A percentile compares a stretch with the other conserved stretches of the same genome.
These are phyloP conservation scores for Nymphalis polychloros DNA, from an alignment of 2,888 invertebrate genomes.

Conservation along the genomic window DNA sequence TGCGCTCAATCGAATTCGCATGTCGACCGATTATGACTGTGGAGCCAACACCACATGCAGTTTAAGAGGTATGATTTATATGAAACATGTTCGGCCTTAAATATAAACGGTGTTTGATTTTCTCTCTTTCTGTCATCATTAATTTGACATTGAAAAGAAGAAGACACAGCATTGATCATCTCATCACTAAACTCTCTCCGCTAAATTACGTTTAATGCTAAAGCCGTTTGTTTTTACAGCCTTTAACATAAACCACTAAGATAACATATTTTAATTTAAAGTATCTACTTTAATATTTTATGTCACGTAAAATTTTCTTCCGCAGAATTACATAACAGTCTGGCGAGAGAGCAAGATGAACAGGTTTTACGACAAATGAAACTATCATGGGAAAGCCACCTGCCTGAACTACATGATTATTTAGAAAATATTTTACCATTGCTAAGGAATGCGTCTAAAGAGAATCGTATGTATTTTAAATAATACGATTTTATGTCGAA, in stretches of 20 bases:
- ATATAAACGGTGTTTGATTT: no score
- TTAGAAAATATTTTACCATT: conserved; percentile 70
- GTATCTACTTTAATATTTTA: conserved; percentile 1
- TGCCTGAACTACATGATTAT: conserved; percentile 67
- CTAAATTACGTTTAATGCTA: no score
- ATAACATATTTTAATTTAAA: neutral
- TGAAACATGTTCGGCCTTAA: neutral
- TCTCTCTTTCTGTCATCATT: no score
- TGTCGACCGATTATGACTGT: conserved; percentile 71
- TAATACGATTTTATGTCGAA: no score
- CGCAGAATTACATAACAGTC: conserved; percentile 66
- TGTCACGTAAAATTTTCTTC: conserved; percentile 28
- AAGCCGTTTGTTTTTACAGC: no score
- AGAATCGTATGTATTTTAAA: conserved; percentile 60
- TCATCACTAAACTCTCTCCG: no score
- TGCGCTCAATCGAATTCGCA: conserved; percentile 64
- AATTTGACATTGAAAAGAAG: no score
- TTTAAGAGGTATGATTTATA: conserved; percentile 58
- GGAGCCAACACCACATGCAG: conserved; percentile 68
- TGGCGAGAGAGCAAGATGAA: conserved; percentile 68
- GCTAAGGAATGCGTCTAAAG: conserved; percentile 68
- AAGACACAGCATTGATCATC: no score
- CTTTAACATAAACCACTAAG: neutral
- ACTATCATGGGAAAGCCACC: conserved; percentile 69
- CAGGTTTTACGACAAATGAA: conserved; percentile 63